Base-by-base conservation (phyloP, 2,888 invertebrate species). In the Muschampia staudingeri region DNA sequence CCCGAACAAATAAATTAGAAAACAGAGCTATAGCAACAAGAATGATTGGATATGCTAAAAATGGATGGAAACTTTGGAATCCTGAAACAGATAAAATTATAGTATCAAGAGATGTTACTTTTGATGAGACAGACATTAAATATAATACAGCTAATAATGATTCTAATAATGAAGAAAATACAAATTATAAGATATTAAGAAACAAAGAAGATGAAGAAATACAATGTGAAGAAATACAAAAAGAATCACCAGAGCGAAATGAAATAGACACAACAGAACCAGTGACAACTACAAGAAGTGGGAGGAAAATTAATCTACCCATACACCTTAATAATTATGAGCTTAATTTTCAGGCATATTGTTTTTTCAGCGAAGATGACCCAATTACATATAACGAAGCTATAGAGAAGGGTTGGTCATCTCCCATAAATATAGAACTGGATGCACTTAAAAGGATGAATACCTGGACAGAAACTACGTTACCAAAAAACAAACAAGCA, bases 91-190 rank as follows among this genome's bases (percentile, higher is more conserved):
- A 25, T 61, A 61, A 25, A 25, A 25, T 61, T 12, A 25, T 61
- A 25, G 25, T 61, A 25, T 25, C 25, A 4, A 61, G 61, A 61
- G 61, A 61, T 12, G 61, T 61, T 12, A 25, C 11, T 4, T 61
- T 61, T 61, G 61, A 61, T 61, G 61, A 61, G 56, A 56, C 56
- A 2, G 56, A 56, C 7, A 56, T 56, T 9, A 56, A 56, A n/a
- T 56, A 56, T 56, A 56, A 56, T 19, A 19, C 19, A 52, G 8
- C 19, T 7, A 52, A 52, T 52, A 19, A 52, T 56, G 7, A 56
- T 56, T 7, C 8, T 19, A 9, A 56, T 7, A 56, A 19, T 56
- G 19, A 56, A 9, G 56, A 56, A 56, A 56, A n/a, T n/a, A 19
- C 9, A 56, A 56, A 56, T n/a, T 19, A 19, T 8, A 56, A 56